These are phyloP conservation scores for Molossus alvarezi DNA, from an alignment of 2,797 vertebrate species.

Conservation along the genomic window DNA sequence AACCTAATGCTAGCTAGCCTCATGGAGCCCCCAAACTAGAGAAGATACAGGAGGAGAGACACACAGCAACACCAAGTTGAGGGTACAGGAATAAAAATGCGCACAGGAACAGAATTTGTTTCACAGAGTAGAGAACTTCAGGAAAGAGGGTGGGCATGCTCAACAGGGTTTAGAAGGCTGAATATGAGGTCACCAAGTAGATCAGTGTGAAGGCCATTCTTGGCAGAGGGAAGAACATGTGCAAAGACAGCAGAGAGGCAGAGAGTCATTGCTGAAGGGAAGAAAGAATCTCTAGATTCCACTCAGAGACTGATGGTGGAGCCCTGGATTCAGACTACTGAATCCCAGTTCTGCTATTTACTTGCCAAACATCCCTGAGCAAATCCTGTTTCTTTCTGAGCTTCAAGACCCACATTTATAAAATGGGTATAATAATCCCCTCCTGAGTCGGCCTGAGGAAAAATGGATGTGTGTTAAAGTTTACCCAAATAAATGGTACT, in stretches of 20 bases:
- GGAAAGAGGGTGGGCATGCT: neutral
- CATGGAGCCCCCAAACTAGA: neutral
- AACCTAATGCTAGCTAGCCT: neutral
- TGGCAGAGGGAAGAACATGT: neutral
- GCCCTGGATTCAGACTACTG: neutral
- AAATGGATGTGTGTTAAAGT: neutral
- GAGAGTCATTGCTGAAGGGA: neutral
- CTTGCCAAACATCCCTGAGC: neutral
- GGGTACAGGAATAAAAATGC: neutral
- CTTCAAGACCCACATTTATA: neutral
- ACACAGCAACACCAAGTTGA: neutral
- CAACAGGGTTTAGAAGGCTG: conserved; percentile 8
- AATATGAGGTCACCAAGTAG: neutral
- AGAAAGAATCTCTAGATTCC: neutral
- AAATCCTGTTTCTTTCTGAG: conserved; percentile 30
- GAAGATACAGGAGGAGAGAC: neutral
- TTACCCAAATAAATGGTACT: neutral
- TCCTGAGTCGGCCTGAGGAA: neutral
- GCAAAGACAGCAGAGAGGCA: neutral
- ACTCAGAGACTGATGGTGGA: neutral
- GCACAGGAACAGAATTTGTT: neutral
- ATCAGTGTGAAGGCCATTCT: neutral
- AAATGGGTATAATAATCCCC: neutral
- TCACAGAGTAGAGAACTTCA: neutral
- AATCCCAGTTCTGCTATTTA: neutral